A percentile compares a stretch with the other conserved stretches of the same genome.
Conservation (phyloP, 2,888 invertebrate genomes). For the Tiliacea citrago region DNA sequence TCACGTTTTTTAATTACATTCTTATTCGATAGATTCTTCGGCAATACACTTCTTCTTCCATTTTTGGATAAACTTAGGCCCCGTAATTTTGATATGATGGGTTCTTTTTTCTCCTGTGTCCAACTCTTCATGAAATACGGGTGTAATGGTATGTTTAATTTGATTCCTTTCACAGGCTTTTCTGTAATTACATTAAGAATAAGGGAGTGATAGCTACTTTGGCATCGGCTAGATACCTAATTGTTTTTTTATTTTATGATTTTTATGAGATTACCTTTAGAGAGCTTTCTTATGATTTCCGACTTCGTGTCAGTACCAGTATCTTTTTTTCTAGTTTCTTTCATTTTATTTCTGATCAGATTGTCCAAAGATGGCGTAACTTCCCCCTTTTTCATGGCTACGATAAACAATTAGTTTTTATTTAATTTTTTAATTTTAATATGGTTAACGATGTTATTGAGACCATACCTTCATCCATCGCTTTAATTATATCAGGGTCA, state of each 20-base stretch:
- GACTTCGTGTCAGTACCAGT: slow-evolving; percentile 1
- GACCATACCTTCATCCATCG: slow-evolving; percentile 33
- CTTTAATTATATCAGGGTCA: slow-evolving; percentile 17
- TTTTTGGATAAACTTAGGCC: slow-evolving; percentile 14
- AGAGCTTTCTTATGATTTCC: background rate
- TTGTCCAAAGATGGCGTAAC: slow-evolving; percentile 21
- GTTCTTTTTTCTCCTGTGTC: background rate
- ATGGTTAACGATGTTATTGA: background rate
- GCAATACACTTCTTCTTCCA: background rate
- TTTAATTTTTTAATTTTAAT: background rate
- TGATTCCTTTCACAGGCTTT: background rate
- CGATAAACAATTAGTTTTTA: background rate
- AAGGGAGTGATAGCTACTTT: background rate
- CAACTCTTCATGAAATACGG: background rate
- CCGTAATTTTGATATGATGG: background rate
- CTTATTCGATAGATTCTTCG: background rate
- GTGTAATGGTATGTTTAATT: background rate
- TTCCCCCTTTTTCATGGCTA: slow-evolving; percentile 17
- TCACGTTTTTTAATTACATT: background rate
- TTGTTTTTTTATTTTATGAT: background rate
- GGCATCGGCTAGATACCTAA: background rate
- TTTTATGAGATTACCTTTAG: slow-evolving; percentile 5
- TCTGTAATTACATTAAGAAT: slow-evolving; percentile 21
- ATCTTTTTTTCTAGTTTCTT: background rate
- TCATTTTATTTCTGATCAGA: slow-evolving; percentile 18